Base-by-base conservation (phyloP, 2,888 invertebrate species). In the Caenorhabditis wallacei region DNA sequence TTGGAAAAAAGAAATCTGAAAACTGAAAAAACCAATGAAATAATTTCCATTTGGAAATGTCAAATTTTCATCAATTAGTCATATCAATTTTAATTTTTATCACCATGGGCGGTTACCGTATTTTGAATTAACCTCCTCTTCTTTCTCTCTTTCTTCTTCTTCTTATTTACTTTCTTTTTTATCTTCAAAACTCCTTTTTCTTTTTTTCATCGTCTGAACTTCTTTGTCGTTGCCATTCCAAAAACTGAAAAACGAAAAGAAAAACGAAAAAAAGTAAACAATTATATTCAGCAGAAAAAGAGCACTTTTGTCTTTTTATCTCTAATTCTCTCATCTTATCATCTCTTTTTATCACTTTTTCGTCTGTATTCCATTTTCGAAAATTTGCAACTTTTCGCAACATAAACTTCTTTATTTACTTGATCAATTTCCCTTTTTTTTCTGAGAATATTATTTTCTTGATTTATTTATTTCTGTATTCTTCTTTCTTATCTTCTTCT, bases 191-290 rank as follows among this genome's bases (percentile, higher is more conserved):
- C n/a, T 30, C 8, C 30, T 30, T 18, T 20, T 40, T 37, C 35
- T 48, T 51, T 26, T 51, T 72, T 63, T 70, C 48, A 59, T 57
- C 46, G 54, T 63, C 63, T 53, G 61, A 68, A 68, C 63, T 61
- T 22, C 43, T 63, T 51, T 61, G 37, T 72, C 72, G 54, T 72
- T 51, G 48, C 13, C 54, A 72, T 63, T 53, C 37, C 35, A 46
- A 51, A 18, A 16, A 24, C 22, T 5, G 30, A 35, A 66, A 66
- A n/a, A 51, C 20, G 48, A 43, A 8, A 43, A 43, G 48, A 26
- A 16, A 40, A 11, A 40, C 4, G 16, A 40, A 11, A 40, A 40
- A 40, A 40, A 13, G 64, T 64, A 64, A 64, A 64, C 64, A 64
- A 10, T 51, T 26, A n/a, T n/a, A n/a, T 63, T 35, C 51, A 16